Percentiles rank a stretch among this genome's conserved stretches.
These are phyloP conservation scores for Antechinus stuartii DNA, from an alignment of 2,113 vertebrate genomes.

Conservation along the genomic window DNA sequence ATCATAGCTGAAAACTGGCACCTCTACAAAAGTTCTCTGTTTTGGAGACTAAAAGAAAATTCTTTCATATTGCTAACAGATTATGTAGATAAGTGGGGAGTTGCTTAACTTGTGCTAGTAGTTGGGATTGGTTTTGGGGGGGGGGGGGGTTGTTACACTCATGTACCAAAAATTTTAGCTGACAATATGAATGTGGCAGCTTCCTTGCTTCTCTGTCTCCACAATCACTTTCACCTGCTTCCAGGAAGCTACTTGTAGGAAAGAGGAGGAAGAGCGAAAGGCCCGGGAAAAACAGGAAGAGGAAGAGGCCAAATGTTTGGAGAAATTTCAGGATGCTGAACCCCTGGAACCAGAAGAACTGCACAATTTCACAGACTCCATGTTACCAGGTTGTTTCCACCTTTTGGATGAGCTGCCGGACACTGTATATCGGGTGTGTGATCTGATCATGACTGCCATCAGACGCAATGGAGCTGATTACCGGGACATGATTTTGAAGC, in stretches of 20 bases:
- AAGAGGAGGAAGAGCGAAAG: conserved; percentile 93
- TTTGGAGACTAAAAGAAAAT: too few relatives aligned
- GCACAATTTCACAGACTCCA: conserved; percentile 93
- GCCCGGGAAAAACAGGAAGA: conserved; percentile 95
- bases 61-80: too few relatives aligned
- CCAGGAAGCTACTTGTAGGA: conserved; percentile 93
- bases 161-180: too few relatives aligned
- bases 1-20: too few relatives aligned
- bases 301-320: conserved; percentile 93
- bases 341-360: conserved; percentile 92
- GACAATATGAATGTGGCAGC: too few relatives aligned
- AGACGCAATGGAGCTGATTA: conserved; percentile 95
- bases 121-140: background rate
- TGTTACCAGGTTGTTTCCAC: conserved; percentile 96
- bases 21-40: too few relatives aligned
- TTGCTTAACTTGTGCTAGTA: too few relatives aligned
- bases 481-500: conserved; percentile 92
- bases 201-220: background rate
- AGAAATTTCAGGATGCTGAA: conserved; percentile 94
- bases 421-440: conserved; percentile 94
- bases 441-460: conserved; percentile 95
- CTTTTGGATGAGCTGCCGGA: conserved; percentile 95
- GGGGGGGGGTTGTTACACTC: background rate
- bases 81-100: too few relatives aligned
- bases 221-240: background rate